Conservation (phyloP, 2,888 invertebrate species). For the Papilio gigon region DNA sequence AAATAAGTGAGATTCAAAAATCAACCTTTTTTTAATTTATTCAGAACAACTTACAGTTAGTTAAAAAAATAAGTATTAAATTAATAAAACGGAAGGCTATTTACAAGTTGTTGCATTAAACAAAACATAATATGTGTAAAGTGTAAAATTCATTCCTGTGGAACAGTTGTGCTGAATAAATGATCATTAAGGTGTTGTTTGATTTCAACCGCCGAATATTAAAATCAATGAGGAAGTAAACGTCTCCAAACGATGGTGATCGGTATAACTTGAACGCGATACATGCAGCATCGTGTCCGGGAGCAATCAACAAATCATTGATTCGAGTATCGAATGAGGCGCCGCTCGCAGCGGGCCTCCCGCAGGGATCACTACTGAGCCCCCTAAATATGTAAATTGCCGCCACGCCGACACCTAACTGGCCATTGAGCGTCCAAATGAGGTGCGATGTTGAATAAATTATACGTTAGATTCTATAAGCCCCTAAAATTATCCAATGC, state of each 20-base stretch:
- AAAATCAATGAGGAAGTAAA: slow-evolving; percentile 3
- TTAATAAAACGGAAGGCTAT: no score
- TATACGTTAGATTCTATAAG: slow-evolving; percentile 40
- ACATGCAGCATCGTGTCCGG: slow-evolving; percentile 21
- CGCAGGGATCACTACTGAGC: slow-evolving; percentile 57
- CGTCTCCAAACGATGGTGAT: not conserved
- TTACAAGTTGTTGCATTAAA: no score
- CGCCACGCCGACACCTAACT: slow-evolving; percentile 58
- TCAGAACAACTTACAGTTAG: no score
- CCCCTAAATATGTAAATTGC: slow-evolving; percentile 64
- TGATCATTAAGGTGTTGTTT: no score
- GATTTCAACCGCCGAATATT: no score
- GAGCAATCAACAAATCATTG: slow-evolving; percentile 59
- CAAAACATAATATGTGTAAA: no score
- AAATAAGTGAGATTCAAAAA: no score
- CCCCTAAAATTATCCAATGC: slow-evolving; percentile 22
- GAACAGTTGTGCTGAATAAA: no score
- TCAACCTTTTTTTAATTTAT: no score
- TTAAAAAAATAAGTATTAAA: no score
- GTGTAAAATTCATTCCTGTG: no score
- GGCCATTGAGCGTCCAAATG: slow-evolving; percentile 57
- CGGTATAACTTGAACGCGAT: not conserved
- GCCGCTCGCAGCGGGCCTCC: slow-evolving; percentile 45
- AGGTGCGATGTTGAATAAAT: slow-evolving; percentile 54
- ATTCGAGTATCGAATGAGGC: slow-evolving; percentile 52